phyloP scores from a whole-genome alignment of 2,113 vertebrate species.

The Malurus melanocephalus region DNA sequence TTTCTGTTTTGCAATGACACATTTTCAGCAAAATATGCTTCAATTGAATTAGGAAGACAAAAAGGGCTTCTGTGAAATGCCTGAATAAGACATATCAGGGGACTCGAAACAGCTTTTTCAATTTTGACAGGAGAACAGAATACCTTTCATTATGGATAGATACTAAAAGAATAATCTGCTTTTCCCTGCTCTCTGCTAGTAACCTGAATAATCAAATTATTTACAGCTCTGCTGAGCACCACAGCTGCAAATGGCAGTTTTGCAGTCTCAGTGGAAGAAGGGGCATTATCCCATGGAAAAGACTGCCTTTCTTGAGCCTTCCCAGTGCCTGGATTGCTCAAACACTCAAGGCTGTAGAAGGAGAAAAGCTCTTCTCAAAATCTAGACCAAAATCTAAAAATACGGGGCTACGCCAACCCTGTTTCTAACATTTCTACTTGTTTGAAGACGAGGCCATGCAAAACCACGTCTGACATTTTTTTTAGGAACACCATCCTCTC shows the following conservation, averaged over 20 bases:
- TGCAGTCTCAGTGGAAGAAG: background rate
- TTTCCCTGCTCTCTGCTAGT: slow-evolving; percentile 9
- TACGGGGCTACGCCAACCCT: background rate
- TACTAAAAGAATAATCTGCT: slow-evolving; percentile 7
- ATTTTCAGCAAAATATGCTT: slow-evolving; percentile 25
- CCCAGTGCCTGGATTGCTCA: background rate
- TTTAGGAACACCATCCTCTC: background rate
- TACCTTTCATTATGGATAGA: slow-evolving; percentile 25
- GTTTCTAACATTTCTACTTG: background rate
- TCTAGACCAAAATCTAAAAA: background rate
- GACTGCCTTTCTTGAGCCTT: background rate
- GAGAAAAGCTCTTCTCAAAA: background rate
- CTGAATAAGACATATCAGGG: background rate
- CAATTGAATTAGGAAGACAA: slow-evolving; percentile 39
- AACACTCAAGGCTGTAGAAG: background rate
- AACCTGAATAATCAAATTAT: slow-evolving; percentile 36
- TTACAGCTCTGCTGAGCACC: background rate
- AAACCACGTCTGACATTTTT: background rate
- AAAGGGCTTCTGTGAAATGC: slow-evolving; percentile 14
- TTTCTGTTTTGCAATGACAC: slow-evolving; percentile 46
- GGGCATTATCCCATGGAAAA: background rate
- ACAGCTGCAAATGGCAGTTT: background rate
- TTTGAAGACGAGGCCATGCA: background rate
- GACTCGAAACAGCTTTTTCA: background rate
- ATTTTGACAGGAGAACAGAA: slow-evolving; percentile 35